Percentiles rank a stretch among this genome's conserved stretches.
Evolutionary conservation across 1,140 invertebrate genomes (phyloP).

Genomic region (Eufriesea mexicana): DNA sequence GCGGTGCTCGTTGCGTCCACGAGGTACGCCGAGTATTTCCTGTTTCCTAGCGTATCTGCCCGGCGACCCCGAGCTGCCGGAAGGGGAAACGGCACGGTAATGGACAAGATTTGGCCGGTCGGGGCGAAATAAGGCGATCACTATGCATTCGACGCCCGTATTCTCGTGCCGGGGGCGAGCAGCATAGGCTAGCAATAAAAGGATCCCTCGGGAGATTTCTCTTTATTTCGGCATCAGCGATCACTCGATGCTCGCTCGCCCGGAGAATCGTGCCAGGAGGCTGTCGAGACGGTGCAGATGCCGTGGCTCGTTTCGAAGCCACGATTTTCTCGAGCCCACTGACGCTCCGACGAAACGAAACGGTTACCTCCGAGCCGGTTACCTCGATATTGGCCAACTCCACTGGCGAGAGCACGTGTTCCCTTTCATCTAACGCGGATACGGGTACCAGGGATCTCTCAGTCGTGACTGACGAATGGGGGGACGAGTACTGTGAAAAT

Average conservation of each 20-base stretch:
- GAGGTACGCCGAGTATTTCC: conserved; percentile 13
- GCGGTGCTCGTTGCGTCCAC: background rate
- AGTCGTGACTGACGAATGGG: background rate
- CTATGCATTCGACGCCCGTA: conserved; percentile 64
- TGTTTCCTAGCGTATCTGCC: conserved; percentile 29
- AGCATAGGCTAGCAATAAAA: conserved; percentile 49
- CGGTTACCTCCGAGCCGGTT: background rate
- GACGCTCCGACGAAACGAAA: conserved; percentile 1
- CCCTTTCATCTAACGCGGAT: background rate
- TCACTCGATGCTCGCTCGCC: conserved; percentile 30
- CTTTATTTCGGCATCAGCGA: conserved; percentile 65
- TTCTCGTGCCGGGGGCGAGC: conserved; percentile 14
- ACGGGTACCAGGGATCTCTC: background rate
- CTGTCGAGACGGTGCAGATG: conserved; percentile 35
- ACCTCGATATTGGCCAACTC: conserved; percentile 11
- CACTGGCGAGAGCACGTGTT: background rate
- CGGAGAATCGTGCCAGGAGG: conserved; percentile 20
- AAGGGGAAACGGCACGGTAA: conserved; percentile 32
- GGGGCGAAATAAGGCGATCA: conserved; percentile 67
- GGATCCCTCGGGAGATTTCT: conserved; percentile 54
- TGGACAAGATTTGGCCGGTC: conserved; percentile 43
- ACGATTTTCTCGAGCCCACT: background rate
- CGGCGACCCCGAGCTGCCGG: background rate
- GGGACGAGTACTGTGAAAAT: too few species aligned
- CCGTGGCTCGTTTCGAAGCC: conserved; percentile 38